These are phyloP conservation scores for Cettia cetti DNA, from an alignment of 2,113 vertebrate genomes.

Conservation along the genomic window DNA sequence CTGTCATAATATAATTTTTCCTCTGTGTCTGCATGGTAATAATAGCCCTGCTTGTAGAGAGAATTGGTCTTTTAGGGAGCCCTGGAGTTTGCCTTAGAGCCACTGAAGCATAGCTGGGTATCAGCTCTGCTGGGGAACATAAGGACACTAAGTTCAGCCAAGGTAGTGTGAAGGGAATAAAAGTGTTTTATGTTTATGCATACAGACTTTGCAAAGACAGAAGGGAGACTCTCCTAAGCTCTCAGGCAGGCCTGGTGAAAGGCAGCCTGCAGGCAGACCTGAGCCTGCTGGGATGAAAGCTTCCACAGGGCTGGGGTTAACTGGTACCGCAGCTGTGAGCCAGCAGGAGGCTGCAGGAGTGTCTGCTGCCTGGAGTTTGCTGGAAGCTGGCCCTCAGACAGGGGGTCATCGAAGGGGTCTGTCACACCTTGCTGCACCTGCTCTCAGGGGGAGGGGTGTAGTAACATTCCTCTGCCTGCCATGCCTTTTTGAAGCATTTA, in stretches of 20 bases:
- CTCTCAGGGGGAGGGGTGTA: background rate
- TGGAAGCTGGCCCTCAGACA: background rate
- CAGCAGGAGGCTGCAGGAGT: background rate
- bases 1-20: background rate
- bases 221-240: background rate
- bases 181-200: background rate
- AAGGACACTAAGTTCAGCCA: background rate
- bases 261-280: background rate
- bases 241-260: background rate
- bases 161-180: background rate
- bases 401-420: background rate
- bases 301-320: rapidly evolving
- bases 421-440: background rate
- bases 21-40: background rate
- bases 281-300: background rate
- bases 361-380: background rate
- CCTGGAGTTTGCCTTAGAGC: background rate
- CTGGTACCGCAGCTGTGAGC: background rate
- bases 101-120: background rate
- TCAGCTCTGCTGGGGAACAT: background rate
- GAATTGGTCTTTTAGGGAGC: slow-evolving; percentile 10
- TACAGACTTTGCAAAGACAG: background rate
- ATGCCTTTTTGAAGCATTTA: rapidly evolving
- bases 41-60: background rate
- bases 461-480: background rate